A percentile compares a stretch with the other conserved stretches of the same genome.
These are phyloP conservation scores for Phylloscopus collybita DNA, from an alignment of 2,797 vertebrate genomes.

Conservation along the genomic window DNA sequence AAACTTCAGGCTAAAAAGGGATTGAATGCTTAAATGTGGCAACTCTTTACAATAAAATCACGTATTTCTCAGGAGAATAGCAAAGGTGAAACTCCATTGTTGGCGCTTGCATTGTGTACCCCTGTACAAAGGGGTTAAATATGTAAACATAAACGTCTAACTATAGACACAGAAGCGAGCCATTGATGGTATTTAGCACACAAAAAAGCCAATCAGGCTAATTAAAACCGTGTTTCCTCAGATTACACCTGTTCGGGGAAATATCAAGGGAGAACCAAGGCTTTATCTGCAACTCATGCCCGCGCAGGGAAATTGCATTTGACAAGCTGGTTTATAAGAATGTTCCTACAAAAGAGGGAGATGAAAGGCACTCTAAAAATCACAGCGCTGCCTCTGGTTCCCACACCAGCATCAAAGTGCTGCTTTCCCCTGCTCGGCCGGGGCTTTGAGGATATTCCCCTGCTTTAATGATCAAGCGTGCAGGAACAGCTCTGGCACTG, in stretches of 20 bases:
- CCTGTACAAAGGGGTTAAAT: background rate
- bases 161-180: background rate
- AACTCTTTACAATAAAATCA: background rate
- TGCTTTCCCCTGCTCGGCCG: background rate
- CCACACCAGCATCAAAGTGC: conserved; percentile 58
- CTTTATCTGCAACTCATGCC: background rate
- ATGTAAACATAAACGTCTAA: background rate
- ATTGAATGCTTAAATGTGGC: background rate
- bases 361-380: conserved; percentile 50
- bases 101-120: too few relatives aligned
- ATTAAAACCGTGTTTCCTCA: background rate
- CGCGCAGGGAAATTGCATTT: background rate
- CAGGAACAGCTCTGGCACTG: background rate
- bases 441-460: background rate
- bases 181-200: background rate
- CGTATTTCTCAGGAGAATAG: background rate
- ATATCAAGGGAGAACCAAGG: background rate
- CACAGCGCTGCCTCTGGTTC: conserved; percentile 17
- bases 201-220: background rate
- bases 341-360: conserved; percentile 37
- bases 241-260: background rate
- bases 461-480: background rate
- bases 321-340: conserved; percentile 2
- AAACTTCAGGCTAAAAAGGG: background rate
- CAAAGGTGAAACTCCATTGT: background rate